These are phyloP conservation scores for Drosophila dives DNA, from an alignment of 2,888 invertebrate species.

Conservation along the genomic window DNA sequence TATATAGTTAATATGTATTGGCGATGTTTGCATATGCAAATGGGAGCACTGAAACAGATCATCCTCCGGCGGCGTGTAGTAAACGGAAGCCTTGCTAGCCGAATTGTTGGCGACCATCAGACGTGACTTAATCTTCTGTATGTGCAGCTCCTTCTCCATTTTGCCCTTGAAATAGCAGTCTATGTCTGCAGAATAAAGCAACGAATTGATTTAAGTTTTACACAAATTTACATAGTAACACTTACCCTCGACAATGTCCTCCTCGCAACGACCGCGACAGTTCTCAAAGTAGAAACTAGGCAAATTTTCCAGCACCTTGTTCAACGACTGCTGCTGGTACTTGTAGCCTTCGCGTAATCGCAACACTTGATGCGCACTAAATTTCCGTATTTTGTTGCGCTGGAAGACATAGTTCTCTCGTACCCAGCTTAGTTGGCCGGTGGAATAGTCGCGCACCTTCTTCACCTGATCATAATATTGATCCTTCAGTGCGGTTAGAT, in stretches of 20 bases:
- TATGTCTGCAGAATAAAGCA: conserved; percentile 71
- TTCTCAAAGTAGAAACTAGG: conserved; percentile 96
- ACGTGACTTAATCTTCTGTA: conserved; percentile 79
- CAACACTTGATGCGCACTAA: conserved; percentile 96
- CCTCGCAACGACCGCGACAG: conserved; percentile 92
- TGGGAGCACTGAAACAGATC: conserved; percentile 67
- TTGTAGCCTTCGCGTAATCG: conserved; percentile 96
- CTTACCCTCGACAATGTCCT: conserved; percentile 84
- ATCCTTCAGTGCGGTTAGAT: conserved; percentile 93
- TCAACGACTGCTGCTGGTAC: conserved; percentile 97
- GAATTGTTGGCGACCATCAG: conserved; percentile 79
- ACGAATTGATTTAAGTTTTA: not conserved
- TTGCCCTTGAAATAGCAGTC: conserved; percentile 84
- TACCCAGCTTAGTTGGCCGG: conserved; percentile 95
- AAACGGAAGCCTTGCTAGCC: conserved; percentile 90
- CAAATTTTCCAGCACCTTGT: conserved; percentile 96
- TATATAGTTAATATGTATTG: conserved; percentile 86
- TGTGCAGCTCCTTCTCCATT: conserved; percentile 78
- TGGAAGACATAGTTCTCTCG: conserved; percentile 98
- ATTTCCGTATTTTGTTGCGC: conserved; percentile 96
- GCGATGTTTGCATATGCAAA: conserved; percentile 84
- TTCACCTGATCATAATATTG: conserved; percentile 97
- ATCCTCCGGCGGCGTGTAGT: conserved; percentile 90
- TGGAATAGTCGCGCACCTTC: conserved; percentile 96
- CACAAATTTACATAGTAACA: not conserved